Base-by-base conservation (phyloP, 2,888 invertebrate genomes). In the Cantharis rufa region DNA sequence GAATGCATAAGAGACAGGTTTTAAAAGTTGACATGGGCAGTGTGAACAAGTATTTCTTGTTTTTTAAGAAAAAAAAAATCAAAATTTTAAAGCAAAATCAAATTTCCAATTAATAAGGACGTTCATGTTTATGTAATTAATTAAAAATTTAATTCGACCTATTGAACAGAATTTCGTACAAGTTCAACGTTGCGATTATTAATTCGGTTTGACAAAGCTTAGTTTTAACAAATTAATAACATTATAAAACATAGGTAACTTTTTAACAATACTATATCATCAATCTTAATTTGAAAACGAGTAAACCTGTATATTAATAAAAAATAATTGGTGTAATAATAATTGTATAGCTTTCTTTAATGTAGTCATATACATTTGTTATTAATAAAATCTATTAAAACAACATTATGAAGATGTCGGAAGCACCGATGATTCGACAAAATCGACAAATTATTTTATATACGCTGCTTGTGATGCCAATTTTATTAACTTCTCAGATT, bases 401-500 rank as follows among this genome's bases (percentile, higher is more conserved):
- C 9, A 72, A 72, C 68, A 72, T 24, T 72, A 72, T 72, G 32
- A 48, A 72, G 72, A 72, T 61, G 72, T 72, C 61, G 21, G 32
- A 72, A 66, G 61, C 61, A 68, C 16, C 24, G 48, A 62, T 72
- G 72, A 72, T 48, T 72, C 68, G 72, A 62, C 72, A 69, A 61
- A 72, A 72, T 61, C 61, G 48, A 32, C 64, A 71, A 71, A 71
- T 69, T 72, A 61, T 68, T 69, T 72, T 72, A 62, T 61, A 72
- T 64, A 69, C 66, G 48, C 68, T 15, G 66, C 68, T 72, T 69
- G 24, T 32, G 62, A 68, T 68, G 68, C 48, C 13, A 68, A 69
- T 72, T 72, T 72, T 69, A 72, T 72, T 72, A 69, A 72, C 68
- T 18, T 72, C 27, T 72, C 68, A 62, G 32, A 68, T 68, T 15